A percentile compares a stretch with the other conserved stretches of the same genome.
Conservation (phyloP, 2,113 vertebrate species). For the Petrocephalus microphthalmus region DNA sequence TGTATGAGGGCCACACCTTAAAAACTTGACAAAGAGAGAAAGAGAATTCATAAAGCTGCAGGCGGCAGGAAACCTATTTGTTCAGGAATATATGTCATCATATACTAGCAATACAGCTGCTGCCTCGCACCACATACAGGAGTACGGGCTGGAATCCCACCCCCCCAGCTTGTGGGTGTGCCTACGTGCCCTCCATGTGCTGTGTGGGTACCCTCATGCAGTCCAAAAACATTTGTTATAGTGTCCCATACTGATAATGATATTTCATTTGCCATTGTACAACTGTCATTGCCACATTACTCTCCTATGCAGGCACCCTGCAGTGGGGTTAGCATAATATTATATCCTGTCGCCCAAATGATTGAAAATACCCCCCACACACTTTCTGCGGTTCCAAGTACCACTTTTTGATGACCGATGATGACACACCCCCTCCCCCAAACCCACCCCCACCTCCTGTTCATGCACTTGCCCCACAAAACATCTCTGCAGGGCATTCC, state of each 20-base stretch:
- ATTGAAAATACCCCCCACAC: background rate
- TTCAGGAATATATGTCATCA: background rate
- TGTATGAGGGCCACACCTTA: background rate
- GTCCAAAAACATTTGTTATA: too few species aligned
- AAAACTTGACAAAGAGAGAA: background rate
- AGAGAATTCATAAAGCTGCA: background rate
- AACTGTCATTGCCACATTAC: too few species aligned
- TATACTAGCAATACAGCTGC: background rate
- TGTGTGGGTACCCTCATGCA: too few species aligned
- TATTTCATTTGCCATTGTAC: too few species aligned
- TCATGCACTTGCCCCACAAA: background rate
- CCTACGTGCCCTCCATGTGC: too few species aligned
- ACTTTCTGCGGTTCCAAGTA: background rate
- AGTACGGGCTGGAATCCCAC: too few species aligned
- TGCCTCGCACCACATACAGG: too few species aligned
- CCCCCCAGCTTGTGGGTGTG: too few species aligned
- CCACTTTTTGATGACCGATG: background rate
- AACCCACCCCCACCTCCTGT: background rate
- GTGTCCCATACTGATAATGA: too few species aligned
- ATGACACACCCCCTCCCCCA: background rate
- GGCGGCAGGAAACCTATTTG: background rate
- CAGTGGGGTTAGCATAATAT: background rate
- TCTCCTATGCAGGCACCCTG: background rate
- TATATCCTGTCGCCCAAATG: background rate
- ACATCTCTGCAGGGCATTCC: background rate